Evolutionary conservation across 2,113 vertebrate species (phyloP).

Genomic region (Petrocephalus microphthalmus): DNA sequence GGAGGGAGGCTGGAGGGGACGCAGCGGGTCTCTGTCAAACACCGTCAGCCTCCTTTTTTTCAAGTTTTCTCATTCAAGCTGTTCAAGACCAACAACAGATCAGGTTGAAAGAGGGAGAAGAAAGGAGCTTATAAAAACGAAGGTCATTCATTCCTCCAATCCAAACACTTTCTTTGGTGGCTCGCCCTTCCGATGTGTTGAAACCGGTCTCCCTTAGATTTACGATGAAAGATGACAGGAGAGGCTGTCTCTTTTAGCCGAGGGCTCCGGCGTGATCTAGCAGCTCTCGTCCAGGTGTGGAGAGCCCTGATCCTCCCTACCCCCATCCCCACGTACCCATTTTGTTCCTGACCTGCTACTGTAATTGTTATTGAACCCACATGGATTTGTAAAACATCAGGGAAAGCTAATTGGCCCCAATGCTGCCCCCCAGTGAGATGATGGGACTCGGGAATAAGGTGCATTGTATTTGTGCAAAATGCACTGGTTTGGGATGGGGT

Average conservation of each 20-base stretch:
- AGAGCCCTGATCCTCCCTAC: constrained; percentile 24
- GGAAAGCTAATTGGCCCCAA: constrained; percentile 41
- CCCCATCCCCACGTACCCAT: background rate
- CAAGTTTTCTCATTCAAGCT: background rate
- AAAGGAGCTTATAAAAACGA: constrained; percentile 18
- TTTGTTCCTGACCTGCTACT: background rate
- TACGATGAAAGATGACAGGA: constrained; percentile 54
- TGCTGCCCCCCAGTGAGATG: background rate
- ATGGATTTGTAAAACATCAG: constrained; percentile 58
- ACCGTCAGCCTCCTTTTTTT: background rate
- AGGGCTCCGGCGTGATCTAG: constrained; percentile 43
- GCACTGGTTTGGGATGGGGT: constrained; percentile 15
- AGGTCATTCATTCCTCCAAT: constrained; percentile 28
- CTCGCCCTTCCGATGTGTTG: constrained; percentile 46
- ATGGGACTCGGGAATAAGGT: background rate
- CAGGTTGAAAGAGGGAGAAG: constrained; percentile 15
- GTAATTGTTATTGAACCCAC: constrained; percentile 24
- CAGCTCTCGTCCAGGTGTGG: constrained; percentile 60
- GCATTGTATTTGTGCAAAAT: constrained; percentile 7
- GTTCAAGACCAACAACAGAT: constrained; percentile 17
- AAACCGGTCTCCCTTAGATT: constrained; percentile 53
- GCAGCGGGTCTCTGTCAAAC: background rate
- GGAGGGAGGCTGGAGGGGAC: background rate
- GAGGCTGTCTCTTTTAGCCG: constrained; percentile 38
- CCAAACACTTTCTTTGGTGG: constrained; percentile 33